These are phyloP conservation scores for Limnephilus rhombicus DNA, from an alignment of 2,888 invertebrate species.

Conservation along the genomic window DNA sequence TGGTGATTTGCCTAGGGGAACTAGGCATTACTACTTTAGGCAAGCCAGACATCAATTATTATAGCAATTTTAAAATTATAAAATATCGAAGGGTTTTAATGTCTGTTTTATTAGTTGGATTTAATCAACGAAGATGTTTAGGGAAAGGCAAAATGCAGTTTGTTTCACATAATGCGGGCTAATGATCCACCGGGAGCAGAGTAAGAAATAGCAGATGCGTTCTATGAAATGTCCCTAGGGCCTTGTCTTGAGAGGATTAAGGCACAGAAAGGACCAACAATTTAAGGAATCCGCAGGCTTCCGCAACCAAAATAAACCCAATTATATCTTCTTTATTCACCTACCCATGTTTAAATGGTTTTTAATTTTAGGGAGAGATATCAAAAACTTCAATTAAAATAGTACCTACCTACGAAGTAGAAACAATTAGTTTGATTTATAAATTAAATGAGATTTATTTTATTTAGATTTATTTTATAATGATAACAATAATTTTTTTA, in stretches of 20 bases:
- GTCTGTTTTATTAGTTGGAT: not conserved
- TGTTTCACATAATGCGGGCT: not conserved
- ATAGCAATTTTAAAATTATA: not conserved
- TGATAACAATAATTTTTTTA: no score
- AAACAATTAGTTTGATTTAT: no score
- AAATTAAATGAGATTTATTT: no score
- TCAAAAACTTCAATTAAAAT: not conserved
- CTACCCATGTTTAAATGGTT: not conserved
- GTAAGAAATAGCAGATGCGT: not conserved
- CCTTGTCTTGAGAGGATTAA: not conserved
- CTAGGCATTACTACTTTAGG: no score
- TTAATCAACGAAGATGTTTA: not conserved
- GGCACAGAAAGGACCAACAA: not conserved
- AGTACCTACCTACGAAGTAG: no score
- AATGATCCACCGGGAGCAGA: not conserved
- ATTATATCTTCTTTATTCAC: not conserved
- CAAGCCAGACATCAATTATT: not conserved
- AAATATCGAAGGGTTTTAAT: not conserved
- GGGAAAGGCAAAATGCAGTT: not conserved
- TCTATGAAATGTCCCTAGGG: not conserved
- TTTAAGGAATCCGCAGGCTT: not conserved
- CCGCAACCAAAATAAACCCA: not conserved
- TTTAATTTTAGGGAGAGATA: not conserved
- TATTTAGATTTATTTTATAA: no score
- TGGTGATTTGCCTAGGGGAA: no score